These are phyloP conservation scores for Poeciliopsis paucimaculata DNA, from an alignment of 2,797 vertebrate genomes.

Conservation along the genomic window DNA sequence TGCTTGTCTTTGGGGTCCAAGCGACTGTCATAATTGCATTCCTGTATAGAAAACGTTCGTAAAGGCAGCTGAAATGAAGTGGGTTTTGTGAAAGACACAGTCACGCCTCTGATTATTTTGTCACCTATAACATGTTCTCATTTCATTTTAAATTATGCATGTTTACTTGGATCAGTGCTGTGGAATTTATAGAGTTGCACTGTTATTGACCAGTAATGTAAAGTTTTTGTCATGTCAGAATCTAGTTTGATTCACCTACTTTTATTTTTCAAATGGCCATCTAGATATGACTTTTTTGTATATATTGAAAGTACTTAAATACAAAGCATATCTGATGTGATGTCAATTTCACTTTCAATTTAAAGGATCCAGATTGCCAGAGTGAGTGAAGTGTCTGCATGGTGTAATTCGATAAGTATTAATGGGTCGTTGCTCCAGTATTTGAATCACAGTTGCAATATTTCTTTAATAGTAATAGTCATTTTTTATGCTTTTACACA, in stretches of 20 bases:
- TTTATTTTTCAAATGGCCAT: background rate
- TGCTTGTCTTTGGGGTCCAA: background rate
- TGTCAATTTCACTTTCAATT: background rate
- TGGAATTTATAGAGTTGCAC: background rate
- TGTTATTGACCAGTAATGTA: background rate
- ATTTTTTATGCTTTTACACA: background rate
- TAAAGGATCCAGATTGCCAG: background rate
- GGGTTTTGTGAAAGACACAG: background rate
- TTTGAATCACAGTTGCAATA: background rate
- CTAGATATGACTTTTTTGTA: background rate
- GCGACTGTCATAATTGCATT: background rate
- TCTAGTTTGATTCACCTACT: background rate
- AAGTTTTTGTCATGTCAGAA: background rate
- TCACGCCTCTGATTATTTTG: background rate
- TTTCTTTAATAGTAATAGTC: background rate
- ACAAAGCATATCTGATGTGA: background rate
- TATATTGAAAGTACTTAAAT: background rate
- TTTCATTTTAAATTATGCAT: background rate
- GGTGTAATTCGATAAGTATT: background rate
- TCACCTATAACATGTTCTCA: background rate
- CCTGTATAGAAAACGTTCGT: background rate
- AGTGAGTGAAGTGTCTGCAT: background rate
- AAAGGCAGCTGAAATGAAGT: background rate
- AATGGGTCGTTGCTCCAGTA: background rate
- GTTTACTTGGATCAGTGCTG: background rate